Percentiles rank a stretch among this genome's conserved stretches.
Evolutionary conservation across 2,797 vertebrate genomes (phyloP).

Genomic region (Pelochelys cantorii): DNA sequence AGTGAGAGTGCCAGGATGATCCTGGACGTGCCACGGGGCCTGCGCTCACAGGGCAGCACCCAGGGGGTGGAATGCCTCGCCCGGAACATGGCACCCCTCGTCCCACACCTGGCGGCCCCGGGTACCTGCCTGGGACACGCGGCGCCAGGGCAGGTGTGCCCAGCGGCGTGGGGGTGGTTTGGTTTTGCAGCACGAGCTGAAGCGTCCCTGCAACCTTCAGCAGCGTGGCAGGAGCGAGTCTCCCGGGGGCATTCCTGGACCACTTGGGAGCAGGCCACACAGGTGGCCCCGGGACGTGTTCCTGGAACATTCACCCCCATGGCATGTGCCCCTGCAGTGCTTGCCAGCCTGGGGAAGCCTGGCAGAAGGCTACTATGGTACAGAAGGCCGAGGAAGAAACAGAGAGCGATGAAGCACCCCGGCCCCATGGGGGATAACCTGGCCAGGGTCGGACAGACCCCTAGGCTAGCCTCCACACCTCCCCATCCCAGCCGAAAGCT

Average conservation of each 20-base stretch:
- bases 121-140: too few relatives aligned
- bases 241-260: background rate
- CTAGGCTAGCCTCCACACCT: background rate
- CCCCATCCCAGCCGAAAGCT: background rate
- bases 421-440: background rate
- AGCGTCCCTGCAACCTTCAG: too few relatives aligned
- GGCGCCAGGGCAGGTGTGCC: too few relatives aligned
- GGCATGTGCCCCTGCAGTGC: background rate
- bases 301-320: background rate
- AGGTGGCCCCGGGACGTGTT: too few relatives aligned
- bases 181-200: background rate
- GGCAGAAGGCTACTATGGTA: background rate
- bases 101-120: too few relatives aligned
- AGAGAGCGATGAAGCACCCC: background rate
- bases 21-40: background rate
- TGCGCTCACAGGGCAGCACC: background rate
- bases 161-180: background rate
- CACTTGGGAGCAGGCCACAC: too few relatives aligned
- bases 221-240: background rate
- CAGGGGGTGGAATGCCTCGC: too few relatives aligned
- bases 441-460: background rate
- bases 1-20: background rate
- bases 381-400: background rate
- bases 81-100: too few relatives aligned
- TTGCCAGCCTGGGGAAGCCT: background rate